Base-by-base conservation (phyloP, 92 coral and sea anemone genomes). In the Porites lobata region DNA sequence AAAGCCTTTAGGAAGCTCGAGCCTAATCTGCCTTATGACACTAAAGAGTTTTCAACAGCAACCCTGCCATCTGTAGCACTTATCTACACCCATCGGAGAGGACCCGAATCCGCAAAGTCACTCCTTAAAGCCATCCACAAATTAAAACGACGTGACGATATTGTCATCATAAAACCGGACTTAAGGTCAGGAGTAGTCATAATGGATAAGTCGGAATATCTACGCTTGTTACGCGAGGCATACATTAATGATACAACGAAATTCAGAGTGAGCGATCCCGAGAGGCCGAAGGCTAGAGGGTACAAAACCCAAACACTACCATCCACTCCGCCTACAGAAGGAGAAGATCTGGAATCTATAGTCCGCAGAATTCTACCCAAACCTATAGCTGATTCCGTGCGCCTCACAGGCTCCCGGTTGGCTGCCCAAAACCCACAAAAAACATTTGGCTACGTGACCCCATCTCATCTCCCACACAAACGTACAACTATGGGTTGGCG, bases 31-130 rank as follows among this genome's bases (percentile, higher is more conserved):
- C 15, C 64, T 1, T 3, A 58, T 8, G 64, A 58, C 18, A 9
- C 5, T 17, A 58, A 58, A 58, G 64, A 58, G 18, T n/a, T 64
- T 14, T 12, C 68, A 2, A 26, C 68, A 2, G 81, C 88, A 22
- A 84, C 88, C 50, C 72, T 84, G 11, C 80, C 81, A 10, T 84
- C 88, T 8, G 70, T 84, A 29, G 72, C 88, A 15, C 71, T 83
- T 13, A 83, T 69, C 32, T 71, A 70, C 62, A 32, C 59, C 64
- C 78, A 83, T 26, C 22, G 76, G 20, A 83, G 52, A 71, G 63
- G 63, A 9, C 63, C 63, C 10, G 15, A 57, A 57, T 15, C 63
- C 29, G 12, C 67, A 1, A 63, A 63, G 18, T 10, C 67, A 18
- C 67, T 63, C 67, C 18, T 63, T 13, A 17, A n/a, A 64, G 7